Percentiles rank a stretch among this genome's conserved stretches.
Evolutionary conservation across 2,888 invertebrate species (phyloP).

Genomic region (Ornithoptera priamus): DNA sequence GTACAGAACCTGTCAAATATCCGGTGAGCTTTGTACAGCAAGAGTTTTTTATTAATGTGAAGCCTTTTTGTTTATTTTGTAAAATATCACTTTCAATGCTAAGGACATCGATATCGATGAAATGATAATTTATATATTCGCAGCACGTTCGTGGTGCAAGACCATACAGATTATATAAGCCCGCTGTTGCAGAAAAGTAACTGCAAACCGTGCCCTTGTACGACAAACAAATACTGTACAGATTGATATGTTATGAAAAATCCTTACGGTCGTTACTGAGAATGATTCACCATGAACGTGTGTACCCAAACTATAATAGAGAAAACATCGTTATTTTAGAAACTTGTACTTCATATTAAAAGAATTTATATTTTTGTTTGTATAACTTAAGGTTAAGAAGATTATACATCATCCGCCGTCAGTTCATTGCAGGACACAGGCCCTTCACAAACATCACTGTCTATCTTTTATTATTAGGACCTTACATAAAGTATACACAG

Average conservation of each 20-base stretch:
- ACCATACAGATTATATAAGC: constrained; percentile 19
- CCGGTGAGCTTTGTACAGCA: background rate
- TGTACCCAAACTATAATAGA: background rate
- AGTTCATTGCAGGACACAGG: too few relatives aligned
- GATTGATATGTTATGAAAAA: constrained; percentile 14
- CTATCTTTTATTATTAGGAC: too few relatives aligned
- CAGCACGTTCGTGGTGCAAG: constrained; percentile 8
- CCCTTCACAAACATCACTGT: too few relatives aligned
- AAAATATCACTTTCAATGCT: too few relatives aligned
- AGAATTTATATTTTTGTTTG: too few relatives aligned
- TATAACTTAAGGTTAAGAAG: too few relatives aligned
- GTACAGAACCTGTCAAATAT: background rate
- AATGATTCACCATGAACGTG: background rate
- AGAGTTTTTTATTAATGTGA: background rate
- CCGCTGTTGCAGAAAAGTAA: constrained; percentile 5
- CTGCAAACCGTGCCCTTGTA: constrained; percentile 14
- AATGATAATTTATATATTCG: background rate
- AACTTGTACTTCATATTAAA: too few relatives aligned
- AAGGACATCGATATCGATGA: constrained; percentile 18
- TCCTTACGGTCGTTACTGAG: constrained; percentile 9
- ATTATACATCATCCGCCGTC: too few relatives aligned
- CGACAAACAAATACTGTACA: constrained; percentile 9
- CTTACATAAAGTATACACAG: too few relatives aligned
- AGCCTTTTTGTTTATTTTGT: background rate
- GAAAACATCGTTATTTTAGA: background rate